Evolutionary conservation across 2,113 vertebrate genomes (phyloP), one percentile per base, ranked within the genome.

Genomic region (Orycteropus afer): DNA sequence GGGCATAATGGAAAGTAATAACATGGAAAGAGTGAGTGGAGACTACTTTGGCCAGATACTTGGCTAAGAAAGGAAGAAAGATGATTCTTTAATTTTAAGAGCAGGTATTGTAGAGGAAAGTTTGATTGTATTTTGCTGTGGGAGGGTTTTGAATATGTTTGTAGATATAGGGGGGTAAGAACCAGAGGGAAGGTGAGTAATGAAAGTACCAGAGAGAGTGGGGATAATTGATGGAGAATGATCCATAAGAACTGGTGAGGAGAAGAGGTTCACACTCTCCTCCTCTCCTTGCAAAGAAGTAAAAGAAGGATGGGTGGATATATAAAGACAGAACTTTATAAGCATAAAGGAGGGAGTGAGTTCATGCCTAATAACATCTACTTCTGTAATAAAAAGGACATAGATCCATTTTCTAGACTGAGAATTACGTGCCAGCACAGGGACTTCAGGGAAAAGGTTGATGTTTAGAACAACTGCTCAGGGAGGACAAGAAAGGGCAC

Each of bases 61-160:
- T 93, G 74, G 5, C 61, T 49, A 47, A 82, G 40, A 82, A 89
- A 74, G n/a, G 55, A 80, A 59, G 51, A 82, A 12, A 79, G 14
- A 79, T 29, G 12, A 55, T 11, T 14, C 25, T 92, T 5, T 14
- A 67, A 32, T 49, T 92, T 79, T 37, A 83, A 34, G 1, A 86
- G 42, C 23, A 94, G 8, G 4, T 32, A 37, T 1, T 53, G 1
- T 47, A 14, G 37, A 63, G 14, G 11, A 74, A 78, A 1, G 5
- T 76, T 93, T 87, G 27, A n/a, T 37, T 92, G 65, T 82, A 87
- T 61, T 87, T 92, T 90, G 2, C 8, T 74, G 13, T 82, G 11
- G 8, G 5, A 45, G 29, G 25, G 47, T 84, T 86, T 86, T 2
- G 32, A 76, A 61, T 42, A 77, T 65, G n/a, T 86, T 96, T 91